Base-by-base conservation (phyloP, 2,797 vertebrate species). In the Acipenser ruthenus region DNA sequence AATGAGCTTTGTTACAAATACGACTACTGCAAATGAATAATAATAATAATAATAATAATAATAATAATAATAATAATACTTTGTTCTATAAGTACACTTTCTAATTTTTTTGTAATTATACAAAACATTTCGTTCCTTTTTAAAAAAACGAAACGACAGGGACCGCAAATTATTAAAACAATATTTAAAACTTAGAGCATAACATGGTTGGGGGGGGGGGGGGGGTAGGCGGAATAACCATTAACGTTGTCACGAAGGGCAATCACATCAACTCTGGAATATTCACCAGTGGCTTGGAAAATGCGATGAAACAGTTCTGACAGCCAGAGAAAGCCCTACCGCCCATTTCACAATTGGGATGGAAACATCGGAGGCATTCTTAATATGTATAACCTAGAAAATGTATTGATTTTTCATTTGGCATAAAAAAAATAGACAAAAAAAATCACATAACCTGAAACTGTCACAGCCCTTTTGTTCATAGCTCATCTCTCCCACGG, bases 401-500 rank as follows among this genome's bases (percentile, higher is more conserved):
- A 95, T 88, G 81, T 95, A 98, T 98, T 95, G 95, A 98, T 97
- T 97, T 95, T 95, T 97, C 90, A 96, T 96, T 93, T 84, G 87
- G 88, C 85, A 86, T 88, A 84, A 88, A 88, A 89, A 86, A 93
- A 79, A 18, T 82, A 37, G 23, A 37, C 23, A 82, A 84, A 75
- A 86, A 85, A 94, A 96, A 92, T 95, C 90, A 88, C 91, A 91
- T 94, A 95, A 94, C 93, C 95, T 93, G 91, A 94, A 97, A 96
- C 94, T 95, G 95, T 97, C 95, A 97, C 90, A 93, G 90, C 89
- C 90, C 89, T 92, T 95, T 93, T 94, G 94, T 95, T 95, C 93
- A 94, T 93, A 94, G 93, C 91, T 95, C 93, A 92, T 95, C 93
- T 93, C 92, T 94, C 91, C 89, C 88, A 84, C 78, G 80, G 84